phyloP scores from a whole-genome alignment of 2,888 invertebrate genomes.

The Cephus spinipes region DNA sequence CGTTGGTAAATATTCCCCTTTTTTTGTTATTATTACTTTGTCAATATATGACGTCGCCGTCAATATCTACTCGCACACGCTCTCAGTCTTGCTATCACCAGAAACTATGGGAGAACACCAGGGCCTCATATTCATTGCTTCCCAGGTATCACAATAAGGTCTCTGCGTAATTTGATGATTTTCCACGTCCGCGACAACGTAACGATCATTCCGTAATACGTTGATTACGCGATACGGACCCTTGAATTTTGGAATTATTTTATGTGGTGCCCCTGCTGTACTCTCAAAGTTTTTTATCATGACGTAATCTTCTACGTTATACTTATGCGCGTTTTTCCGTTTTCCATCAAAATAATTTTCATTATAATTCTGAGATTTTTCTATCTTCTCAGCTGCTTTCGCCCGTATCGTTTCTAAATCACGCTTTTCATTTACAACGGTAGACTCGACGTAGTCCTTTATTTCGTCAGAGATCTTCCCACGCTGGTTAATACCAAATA shows the following conservation, averaged over 20 bases:
- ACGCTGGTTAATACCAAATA: constrained; percentile 17
- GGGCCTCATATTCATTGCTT: constrained; percentile 29
- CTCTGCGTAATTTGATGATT: constrained; percentile 27
- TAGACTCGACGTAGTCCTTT: constrained; percentile 9
- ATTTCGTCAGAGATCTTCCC: constrained; percentile 12
- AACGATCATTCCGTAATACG: constrained; percentile 34
- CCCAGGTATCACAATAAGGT: constrained; percentile 30
- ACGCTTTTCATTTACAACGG: neutral
- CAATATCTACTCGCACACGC: neutral
- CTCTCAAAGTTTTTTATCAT: constrained; percentile 34
- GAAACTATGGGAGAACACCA: constrained; percentile 22
- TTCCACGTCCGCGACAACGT: constrained; percentile 32
- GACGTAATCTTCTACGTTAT: constrained; percentile 30
- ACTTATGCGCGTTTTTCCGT: constrained; percentile 34
- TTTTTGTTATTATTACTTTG: neutral
- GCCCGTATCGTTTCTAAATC: constrained; percentile 28
- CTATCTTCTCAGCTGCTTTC: constrained; percentile 26
- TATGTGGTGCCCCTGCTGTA: constrained; percentile 29
- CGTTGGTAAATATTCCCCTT: neutral
- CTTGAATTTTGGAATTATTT: constrained; percentile 34
- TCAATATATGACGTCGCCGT: neutral
- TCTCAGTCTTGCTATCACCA: neutral
- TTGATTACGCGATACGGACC: constrained; percentile 32
- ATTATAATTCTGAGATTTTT: constrained; percentile 37
- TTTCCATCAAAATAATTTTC: constrained; percentile 40